These are phyloP conservation scores for Indicator indicator DNA, from an alignment of 2,113 vertebrate species.

Conservation along the genomic window DNA sequence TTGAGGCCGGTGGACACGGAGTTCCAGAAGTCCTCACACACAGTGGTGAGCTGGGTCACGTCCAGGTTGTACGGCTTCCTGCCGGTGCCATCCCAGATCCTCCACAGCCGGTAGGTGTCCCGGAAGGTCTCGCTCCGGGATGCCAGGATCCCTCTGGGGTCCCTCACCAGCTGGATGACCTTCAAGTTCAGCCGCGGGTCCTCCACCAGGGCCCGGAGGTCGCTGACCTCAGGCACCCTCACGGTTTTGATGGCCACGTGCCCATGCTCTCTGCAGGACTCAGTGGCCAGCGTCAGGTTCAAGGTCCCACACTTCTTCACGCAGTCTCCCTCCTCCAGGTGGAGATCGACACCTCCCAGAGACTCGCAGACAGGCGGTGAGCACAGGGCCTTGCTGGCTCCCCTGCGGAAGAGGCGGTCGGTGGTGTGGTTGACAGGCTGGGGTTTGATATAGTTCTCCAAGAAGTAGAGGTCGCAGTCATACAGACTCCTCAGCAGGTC, in stretches of 20 bases:
- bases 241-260: conserved; percentile 95
- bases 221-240: conserved; percentile 89
- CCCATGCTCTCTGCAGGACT: conserved; percentile 87
- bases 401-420: conserved; percentile 90
- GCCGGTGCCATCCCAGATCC: conserved; percentile 94
- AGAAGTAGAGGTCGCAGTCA: conserved; percentile 91
- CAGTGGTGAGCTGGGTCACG: conserved; percentile 88
- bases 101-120: conserved; percentile 94
- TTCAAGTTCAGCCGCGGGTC: conserved; percentile 94
- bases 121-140: conserved; percentile 96
- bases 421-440: conserved; percentile 92
- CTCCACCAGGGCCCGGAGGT: conserved; percentile 90
- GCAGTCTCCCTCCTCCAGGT: conserved; percentile 94
- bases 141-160: conserved; percentile 92
- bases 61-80: conserved; percentile 93
- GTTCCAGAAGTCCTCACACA: conserved; percentile 94
- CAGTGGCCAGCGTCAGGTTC: conserved; percentile 89
- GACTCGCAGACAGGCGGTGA: conserved; percentile 89
- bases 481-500: conserved; percentile 94
- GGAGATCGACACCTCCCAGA: conserved; percentile 75
- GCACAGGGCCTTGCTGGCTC: conserved; percentile 92
- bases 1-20: conserved; percentile 90
- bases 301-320: conserved; percentile 88
- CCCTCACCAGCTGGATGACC: conserved; percentile 95
- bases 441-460: conserved; percentile 96